These are phyloP conservation scores for Neosilurus hyrtlii DNA, from an alignment of 2,797 vertebrate genomes.

Conservation along the genomic window DNA sequence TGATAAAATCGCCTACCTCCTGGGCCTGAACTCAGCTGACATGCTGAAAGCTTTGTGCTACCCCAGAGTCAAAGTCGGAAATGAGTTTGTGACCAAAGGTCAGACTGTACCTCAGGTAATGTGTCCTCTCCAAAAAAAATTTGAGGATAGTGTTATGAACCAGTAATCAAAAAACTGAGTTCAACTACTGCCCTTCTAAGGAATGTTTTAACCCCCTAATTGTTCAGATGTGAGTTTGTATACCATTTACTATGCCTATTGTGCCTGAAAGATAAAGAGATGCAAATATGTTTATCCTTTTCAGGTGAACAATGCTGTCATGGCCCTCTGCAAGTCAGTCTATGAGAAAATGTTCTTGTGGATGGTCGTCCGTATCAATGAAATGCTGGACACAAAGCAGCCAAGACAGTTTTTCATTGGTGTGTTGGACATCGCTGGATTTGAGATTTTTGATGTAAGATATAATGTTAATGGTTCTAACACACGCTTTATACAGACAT, in stretches of 20 bases:
- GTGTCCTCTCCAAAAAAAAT: too few relatives aligned
- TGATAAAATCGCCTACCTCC: constrained; percentile 75
- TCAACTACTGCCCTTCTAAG: neutral
- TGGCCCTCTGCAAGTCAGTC: constrained; percentile 78
- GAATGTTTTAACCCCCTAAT: neutral
- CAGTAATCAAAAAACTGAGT: neutral
- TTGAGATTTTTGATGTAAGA: constrained; percentile 84
- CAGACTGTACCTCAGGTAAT: constrained; percentile 77
- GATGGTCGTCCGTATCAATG: constrained; percentile 28
- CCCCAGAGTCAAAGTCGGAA: constrained; percentile 77
- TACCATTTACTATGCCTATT: neutral
- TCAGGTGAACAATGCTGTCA: constrained; percentile 82
- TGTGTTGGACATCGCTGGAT: constrained; percentile 78
- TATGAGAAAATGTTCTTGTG: constrained; percentile 80
- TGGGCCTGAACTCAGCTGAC: constrained; percentile 77
- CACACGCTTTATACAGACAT: too few relatives aligned
- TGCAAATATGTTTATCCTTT: neutral
- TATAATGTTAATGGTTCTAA: neutral
- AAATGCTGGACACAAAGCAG: constrained; percentile 74
- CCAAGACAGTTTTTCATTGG: constrained; percentile 79
- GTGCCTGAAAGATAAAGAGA: neutral
- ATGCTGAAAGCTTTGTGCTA: constrained; percentile 76
- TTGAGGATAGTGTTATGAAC: neutral
- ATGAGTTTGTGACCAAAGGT: constrained; percentile 75
- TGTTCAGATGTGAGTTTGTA: neutral